A percentile compares a stretch with the other conserved stretches of the same genome.
Evolutionary conservation across 23 tunicate species (phyloP).

Genomic region (Halocynthia roretzi): DNA sequence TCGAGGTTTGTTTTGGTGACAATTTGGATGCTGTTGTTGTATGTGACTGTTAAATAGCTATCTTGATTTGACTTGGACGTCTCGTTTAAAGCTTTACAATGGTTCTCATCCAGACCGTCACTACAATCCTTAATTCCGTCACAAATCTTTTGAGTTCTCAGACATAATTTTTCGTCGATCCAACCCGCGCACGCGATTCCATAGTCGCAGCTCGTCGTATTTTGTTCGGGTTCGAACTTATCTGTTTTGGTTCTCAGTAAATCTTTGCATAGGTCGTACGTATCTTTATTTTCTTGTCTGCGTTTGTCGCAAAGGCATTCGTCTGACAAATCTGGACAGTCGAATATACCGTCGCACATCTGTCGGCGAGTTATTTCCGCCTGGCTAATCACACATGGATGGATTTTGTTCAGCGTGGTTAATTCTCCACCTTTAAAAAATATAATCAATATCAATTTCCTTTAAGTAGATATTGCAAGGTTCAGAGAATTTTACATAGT

Average conservation of each 20-base stretch:
- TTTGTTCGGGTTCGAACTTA: neutral
- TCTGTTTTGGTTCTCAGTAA: neutral
- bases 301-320: constrained; percentile 18
- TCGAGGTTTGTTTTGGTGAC: neutral
- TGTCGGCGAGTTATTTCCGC: constrained; percentile 9
- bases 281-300: neutral
- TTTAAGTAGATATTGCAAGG: too few species aligned
- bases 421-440: too few species aligned
- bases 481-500: too few species aligned
- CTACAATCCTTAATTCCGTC: constrained; percentile 13
- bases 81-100: neutral
- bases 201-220: neutral
- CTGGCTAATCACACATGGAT: constrained; percentile 12
- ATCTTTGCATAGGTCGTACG: constrained; percentile 3
- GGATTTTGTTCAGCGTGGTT: constrained; percentile 5
- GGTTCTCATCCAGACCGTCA: neutral
- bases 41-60: neutral
- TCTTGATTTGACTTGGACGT: neutral
- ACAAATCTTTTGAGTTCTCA: neutral
- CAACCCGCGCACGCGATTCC: neutral
- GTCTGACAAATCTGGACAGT: constrained; percentile 25
- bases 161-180: neutral
- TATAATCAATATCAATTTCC: too few species aligned
- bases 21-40: neutral
- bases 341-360: constrained; percentile 20